Evolutionary conservation across 2,888 invertebrate species (phyloP).

Genomic region (Phaonia tiefii): DNA sequence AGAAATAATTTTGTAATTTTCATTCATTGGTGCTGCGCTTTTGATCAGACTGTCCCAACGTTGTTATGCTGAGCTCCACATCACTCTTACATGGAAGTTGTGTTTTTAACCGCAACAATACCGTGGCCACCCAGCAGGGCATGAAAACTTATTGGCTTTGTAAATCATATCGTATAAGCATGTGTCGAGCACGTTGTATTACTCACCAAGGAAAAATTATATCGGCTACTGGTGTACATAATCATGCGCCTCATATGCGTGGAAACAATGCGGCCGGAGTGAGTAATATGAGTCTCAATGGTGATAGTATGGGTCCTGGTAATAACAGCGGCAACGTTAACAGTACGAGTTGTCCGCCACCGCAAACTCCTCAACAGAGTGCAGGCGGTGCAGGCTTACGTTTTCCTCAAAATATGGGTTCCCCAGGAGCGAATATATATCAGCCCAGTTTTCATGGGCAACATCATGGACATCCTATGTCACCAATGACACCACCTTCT

Average conservation of each 20-base stretch:
- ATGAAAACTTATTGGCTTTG: conserved; percentile 81
- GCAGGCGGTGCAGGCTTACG: conserved; percentile 54
- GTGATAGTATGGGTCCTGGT: conserved; percentile 12
- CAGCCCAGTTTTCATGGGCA: conserved; percentile 64
- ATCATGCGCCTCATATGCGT: conserved; percentile 80
- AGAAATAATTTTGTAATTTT: conserved; percentile 29
- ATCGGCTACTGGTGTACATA: conserved; percentile 80
- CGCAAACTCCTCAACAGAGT: conserved; percentile 30
- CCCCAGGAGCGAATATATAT: conserved; percentile 60
- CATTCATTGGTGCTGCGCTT: conserved; percentile 49
- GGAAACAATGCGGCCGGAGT: conserved; percentile 56
- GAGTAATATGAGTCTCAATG: conserved; percentile 37
- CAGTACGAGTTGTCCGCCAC: not conserved
- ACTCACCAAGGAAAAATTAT: conserved; percentile 80
- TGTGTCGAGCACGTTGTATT: conserved; percentile 80
- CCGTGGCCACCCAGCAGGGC: conserved; percentile 81
- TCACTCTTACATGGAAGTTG: conserved; percentile 80
- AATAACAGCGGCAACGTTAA: conserved; percentile 22
- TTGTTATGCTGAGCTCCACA: conserved; percentile 81
- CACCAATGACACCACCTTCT: conserved; percentile 67
- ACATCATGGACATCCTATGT: conserved; percentile 66
- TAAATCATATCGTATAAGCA: conserved; percentile 80
- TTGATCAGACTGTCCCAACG: conserved; percentile 77
- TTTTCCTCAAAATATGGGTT: conserved; percentile 41
- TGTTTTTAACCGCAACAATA: conserved; percentile 81